A percentile compares a stretch with the other conserved stretches of the same genome.
These are phyloP conservation scores for Pseudococcus viburni DNA, from an alignment of 2,888 invertebrate species.

Conservation along the genomic window DNA sequence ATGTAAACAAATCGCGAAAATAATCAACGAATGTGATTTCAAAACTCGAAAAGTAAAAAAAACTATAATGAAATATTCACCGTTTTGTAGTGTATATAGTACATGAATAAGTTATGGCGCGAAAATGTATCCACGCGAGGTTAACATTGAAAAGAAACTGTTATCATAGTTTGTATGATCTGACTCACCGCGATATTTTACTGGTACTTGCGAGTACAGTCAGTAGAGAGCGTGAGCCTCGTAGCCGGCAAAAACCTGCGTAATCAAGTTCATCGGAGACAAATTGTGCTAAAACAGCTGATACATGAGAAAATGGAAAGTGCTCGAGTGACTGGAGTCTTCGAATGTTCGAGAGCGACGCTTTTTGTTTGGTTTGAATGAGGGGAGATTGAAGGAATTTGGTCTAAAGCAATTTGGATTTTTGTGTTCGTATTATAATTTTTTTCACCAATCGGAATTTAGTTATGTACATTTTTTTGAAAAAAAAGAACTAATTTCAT, in stretches of 20 bases:
- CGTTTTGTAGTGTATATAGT: background rate
- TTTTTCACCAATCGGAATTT: background rate
- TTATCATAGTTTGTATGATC: constrained; percentile 52
- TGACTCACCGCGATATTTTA: constrained; percentile 45
- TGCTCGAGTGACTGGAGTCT: background rate
- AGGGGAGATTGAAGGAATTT: background rate
- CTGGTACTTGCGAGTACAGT: constrained; percentile 12
- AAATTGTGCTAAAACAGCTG: constrained; percentile 31
- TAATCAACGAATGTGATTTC: background rate
- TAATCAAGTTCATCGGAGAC: constrained; percentile 52
- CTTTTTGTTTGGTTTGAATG: background rate
- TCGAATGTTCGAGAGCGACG: background rate
- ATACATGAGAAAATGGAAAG: constrained; percentile 50
- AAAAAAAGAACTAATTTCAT: no score
- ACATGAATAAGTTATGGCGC: constrained; percentile 30
- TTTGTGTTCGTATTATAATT: background rate
- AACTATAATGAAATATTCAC: constrained; percentile 12
- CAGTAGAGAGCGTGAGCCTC: constrained; percentile 32
- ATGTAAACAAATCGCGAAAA: constrained; percentile 32
- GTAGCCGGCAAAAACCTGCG: constrained; percentile 44
- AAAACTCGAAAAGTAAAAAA: background rate
- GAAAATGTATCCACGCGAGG: constrained; percentile 45
- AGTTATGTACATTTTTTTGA: no score
- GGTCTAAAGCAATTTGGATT: background rate
- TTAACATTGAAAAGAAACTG: constrained; percentile 55